These are phyloP conservation scores for Leucophora obtusa DNA, from an alignment of 2,888 invertebrate species.

Conservation along the genomic window DNA sequence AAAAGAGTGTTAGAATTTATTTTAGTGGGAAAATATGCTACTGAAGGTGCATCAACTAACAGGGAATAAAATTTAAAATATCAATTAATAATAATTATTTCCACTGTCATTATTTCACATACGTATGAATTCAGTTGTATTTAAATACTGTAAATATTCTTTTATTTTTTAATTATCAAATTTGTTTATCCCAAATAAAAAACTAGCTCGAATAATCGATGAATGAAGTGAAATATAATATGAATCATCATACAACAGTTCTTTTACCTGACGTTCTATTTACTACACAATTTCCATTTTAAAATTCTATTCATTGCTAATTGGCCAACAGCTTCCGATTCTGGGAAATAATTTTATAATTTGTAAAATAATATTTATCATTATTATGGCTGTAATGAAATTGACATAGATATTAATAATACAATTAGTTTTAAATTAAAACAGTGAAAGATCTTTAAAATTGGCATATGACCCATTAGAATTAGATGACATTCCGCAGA, in stretches of 20 bases:
- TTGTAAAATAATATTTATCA: conserved; percentile 6
- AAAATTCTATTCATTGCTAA: conserved; percentile 15
- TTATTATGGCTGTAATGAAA: neutral
- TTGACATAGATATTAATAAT: conserved; percentile 27
- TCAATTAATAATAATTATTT: conserved; percentile 4
- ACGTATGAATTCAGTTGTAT: neutral
- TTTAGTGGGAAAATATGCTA: conserved; percentile 28
- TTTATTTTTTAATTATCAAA: neutral
- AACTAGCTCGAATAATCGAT: too few relatives aligned
- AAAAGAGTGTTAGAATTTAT: conserved; percentile 24
- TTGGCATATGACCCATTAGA: too few relatives aligned
- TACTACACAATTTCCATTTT: neutral
- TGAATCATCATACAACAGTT: neutral
- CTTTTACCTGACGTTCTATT: neutral
- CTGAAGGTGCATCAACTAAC: neutral
- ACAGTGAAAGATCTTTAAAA: neutral
- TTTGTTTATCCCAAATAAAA: neutral
- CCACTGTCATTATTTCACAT: neutral
- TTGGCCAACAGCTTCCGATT: conserved; percentile 45
- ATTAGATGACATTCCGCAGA: too few relatives aligned
- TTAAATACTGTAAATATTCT: neutral
- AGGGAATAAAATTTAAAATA: neutral
- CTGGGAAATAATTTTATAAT: conserved; percentile 17
- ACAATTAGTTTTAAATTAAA: neutral
- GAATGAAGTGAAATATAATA: too few relatives aligned